Conservation (phyloP, 2,113 vertebrate species). For the Cardinalis cardinalis region DNA sequence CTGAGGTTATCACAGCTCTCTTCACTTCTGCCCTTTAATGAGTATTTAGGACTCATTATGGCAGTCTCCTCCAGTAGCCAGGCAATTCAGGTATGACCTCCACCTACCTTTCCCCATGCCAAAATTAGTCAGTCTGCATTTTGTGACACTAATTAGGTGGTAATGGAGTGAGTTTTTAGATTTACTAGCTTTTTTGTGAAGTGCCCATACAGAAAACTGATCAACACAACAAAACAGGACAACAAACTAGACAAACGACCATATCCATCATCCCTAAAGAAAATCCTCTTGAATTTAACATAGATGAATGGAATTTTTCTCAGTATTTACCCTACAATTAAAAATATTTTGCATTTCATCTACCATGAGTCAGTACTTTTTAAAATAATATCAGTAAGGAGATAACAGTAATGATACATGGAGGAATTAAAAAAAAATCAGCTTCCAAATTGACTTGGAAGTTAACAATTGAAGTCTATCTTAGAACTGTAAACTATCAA, state of each 20-base stretch:
- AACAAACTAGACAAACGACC: neutral
- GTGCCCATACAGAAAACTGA: neutral
- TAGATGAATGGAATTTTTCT: neutral
- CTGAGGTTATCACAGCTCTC: neutral
- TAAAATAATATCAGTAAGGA: neutral
- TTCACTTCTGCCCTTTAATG: neutral
- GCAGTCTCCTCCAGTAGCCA: neutral
- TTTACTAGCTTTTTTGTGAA: neutral
- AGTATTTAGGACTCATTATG: neutral
- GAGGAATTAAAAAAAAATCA: neutral
- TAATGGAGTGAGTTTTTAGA: accelerated
- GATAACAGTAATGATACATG: neutral
- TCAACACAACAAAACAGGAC: neutral
- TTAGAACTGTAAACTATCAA: neutral
- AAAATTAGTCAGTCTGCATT: neutral
- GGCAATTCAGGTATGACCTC: neutral
- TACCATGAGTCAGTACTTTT: neutral
- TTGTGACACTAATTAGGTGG: neutral
- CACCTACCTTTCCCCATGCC: neutral
- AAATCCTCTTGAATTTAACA: neutral
- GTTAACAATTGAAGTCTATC: neutral
- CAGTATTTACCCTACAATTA: neutral
- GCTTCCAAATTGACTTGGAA: neutral
- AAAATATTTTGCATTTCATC: neutral
- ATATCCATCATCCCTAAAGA: neutral